Conservation (phyloP, 1,140 invertebrate genomes). For the Helicoverpa zea region DNA sequence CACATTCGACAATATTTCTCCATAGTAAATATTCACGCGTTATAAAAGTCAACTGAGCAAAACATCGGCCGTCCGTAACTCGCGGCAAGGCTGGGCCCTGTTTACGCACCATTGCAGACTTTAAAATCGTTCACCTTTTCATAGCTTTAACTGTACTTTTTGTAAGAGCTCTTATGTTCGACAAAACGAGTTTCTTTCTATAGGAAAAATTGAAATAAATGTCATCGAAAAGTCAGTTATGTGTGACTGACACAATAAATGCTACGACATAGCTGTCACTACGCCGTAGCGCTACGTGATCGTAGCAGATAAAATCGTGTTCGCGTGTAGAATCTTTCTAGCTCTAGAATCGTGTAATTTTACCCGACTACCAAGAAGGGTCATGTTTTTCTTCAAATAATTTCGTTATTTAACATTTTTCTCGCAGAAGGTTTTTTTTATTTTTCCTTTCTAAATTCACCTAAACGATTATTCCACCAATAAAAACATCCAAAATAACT, state of each 20-base stretch:
- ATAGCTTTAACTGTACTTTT: conserved; percentile 1
- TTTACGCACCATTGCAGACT: conserved; percentile 32
- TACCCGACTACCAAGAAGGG: too few species aligned
- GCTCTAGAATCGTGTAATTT: not conserved
- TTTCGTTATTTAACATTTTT: too few species aligned
- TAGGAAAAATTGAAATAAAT: too few species aligned
- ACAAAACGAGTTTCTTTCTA: too few species aligned
- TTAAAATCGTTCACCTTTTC: conserved; percentile 25
- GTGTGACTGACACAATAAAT: not conserved
- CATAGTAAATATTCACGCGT: conserved; percentile 33
- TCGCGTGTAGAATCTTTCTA: not conserved
- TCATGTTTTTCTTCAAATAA: too few species aligned
- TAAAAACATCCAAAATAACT: too few species aligned
- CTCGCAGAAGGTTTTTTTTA: too few species aligned
- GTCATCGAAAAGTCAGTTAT: not conserved
- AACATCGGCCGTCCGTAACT: conserved; percentile 35
- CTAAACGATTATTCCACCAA: too few species aligned
- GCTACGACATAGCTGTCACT: conserved; percentile 12
- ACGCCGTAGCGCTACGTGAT: conserved; percentile 17
- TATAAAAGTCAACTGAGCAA: conserved; percentile 46
- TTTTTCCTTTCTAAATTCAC: too few species aligned
- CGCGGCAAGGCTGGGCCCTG: conserved; percentile 13
- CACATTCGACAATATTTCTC: not conserved
- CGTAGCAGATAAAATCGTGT: not conserved
- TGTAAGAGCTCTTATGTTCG: not conserved